phyloP scores from a whole-genome alignment of 2,888 invertebrate species.

The Andrena dorsata region DNA sequence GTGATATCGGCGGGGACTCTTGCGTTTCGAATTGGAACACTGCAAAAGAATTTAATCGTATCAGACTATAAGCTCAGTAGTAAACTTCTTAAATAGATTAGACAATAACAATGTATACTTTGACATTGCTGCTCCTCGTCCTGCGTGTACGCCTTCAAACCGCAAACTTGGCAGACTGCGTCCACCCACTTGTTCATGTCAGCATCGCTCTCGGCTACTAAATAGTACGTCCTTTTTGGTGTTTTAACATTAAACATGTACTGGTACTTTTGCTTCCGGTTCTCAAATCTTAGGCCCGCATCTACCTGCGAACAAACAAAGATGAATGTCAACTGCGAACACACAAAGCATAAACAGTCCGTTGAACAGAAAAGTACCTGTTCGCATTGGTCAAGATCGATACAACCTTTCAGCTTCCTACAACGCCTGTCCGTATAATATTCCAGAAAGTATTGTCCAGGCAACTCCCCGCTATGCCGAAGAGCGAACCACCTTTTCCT shows the following conservation, averaged over 20 bases:
- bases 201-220: conserved; percentile 95
- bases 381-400: conserved; percentile 98
- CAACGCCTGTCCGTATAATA: conserved; percentile 96
- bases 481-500: conserved; percentile 97
- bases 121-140: conserved; percentile 85
- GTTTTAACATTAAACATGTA: conserved; percentile 96
- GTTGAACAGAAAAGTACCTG: conserved; percentile 88
- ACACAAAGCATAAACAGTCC: background rate
- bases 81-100: background rate
- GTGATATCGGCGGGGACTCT: conserved; percentile 88
- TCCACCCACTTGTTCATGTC: conserved; percentile 99
- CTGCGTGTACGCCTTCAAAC: conserved; percentile 90
- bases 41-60: conserved; percentile 51
- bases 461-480: conserved; percentile 95
- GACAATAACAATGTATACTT: conserved; percentile 74
- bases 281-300: conserved; percentile 93
- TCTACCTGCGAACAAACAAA: conserved; percentile 88
- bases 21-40: conserved; percentile 83
- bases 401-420: conserved; percentile 94
- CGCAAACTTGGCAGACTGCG: conserved; percentile 96
- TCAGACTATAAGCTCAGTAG: background rate
- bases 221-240: conserved; percentile 94
- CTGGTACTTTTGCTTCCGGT: conserved; percentile 92
- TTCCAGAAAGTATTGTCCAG: conserved; percentile 96
- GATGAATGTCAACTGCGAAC: background rate